Conservation (phyloP, 2,888 invertebrate species). For the Drosophila pseudotakahashii region DNA sequence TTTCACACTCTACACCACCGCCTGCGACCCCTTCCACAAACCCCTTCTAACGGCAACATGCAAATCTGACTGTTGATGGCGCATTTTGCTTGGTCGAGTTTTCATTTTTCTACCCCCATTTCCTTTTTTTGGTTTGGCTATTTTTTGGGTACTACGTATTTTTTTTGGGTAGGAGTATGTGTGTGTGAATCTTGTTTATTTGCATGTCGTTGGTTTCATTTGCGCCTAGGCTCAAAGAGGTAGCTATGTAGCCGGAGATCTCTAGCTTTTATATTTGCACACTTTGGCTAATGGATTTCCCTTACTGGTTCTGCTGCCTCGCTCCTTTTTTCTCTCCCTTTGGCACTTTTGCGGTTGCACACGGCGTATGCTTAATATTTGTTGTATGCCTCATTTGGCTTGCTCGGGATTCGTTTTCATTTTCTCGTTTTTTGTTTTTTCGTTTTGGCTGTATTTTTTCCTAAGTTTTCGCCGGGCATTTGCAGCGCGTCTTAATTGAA, state of each 20-base stretch:
- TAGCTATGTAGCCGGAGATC: constrained; percentile 39
- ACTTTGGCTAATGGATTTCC: constrained; percentile 77
- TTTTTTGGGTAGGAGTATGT: constrained; percentile 18
- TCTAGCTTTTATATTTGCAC: constrained; percentile 64
- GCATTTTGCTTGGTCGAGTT: constrained; percentile 60
- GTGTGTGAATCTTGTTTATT: constrained; percentile 67
- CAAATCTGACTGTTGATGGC: constrained; percentile 76
- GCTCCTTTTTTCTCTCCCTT: constrained; percentile 12
- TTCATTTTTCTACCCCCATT: constrained; percentile 37
- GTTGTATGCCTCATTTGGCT: constrained; percentile 67
- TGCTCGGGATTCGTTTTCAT: constrained; percentile 45
- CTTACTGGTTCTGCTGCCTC: constrained; percentile 13
- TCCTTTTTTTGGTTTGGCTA: constrained; percentile 3
- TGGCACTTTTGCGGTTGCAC: constrained; percentile 57
- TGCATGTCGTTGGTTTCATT: constrained; percentile 73
- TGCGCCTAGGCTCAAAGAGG: constrained; percentile 60
- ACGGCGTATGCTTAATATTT: constrained; percentile 76
- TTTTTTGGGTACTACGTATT: constrained; percentile 21
- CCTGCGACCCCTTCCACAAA: not conserved
- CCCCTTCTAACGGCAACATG: constrained; percentile 68
- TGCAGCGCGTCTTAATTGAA: constrained; percentile 73
- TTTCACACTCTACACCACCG: constrained; percentile 12
- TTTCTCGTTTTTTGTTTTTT: constrained; percentile 4
- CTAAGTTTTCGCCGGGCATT: constrained; percentile 41
- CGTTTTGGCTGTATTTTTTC: constrained; percentile 1